phyloP scores from a whole-genome alignment of 2,113 vertebrate species.

The Martes martes region DNA sequence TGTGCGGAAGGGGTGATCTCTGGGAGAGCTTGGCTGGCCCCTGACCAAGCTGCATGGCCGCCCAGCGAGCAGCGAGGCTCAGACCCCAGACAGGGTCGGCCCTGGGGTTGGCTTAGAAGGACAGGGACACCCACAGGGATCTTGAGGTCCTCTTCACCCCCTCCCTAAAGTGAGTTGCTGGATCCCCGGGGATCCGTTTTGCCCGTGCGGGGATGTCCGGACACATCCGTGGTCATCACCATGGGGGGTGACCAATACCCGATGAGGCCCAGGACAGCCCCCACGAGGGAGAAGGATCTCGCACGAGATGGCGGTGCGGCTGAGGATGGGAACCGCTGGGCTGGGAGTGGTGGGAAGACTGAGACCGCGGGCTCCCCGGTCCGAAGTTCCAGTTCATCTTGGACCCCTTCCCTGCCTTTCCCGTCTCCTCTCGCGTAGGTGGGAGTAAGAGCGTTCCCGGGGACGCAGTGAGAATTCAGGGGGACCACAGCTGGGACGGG shows the following conservation, averaged over 20 bases:
- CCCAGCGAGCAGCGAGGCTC: not conserved
- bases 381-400: not conserved
- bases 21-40: not conserved
- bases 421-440: not conserved
- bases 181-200: accelerated
- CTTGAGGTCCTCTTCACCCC: not conserved
- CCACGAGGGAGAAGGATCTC: accelerated
- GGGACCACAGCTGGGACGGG: accelerated
- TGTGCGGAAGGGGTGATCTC: not conserved
- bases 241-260: no score
- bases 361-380: not conserved
- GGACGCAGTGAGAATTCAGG: accelerated
- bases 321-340: accelerated
- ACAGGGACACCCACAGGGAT: not conserved
- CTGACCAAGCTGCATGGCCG: not conserved
- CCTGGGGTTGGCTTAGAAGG: not conserved
- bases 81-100: accelerated
- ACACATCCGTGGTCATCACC: not conserved
- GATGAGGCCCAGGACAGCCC: accelerated
- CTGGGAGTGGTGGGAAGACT: not conserved
- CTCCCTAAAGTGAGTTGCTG: not conserved
- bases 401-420: no score
- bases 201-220: not conserved
- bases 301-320: accelerated
- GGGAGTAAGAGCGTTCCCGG: accelerated